phyloP scores from a whole-genome alignment of 2,113 vertebrate genomes.

The Suncus etruscus region DNA sequence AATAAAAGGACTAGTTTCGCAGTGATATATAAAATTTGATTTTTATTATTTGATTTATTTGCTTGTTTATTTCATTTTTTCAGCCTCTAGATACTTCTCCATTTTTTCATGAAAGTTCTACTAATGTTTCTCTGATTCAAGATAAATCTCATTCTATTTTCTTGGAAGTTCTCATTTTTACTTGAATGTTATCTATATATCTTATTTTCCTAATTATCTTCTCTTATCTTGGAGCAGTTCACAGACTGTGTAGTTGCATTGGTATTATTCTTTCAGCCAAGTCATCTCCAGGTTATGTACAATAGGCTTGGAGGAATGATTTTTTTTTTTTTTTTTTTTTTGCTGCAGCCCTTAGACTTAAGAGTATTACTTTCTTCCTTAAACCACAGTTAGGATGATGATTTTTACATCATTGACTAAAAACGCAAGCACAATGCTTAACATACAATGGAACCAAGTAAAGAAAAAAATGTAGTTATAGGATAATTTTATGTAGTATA shows the following conservation, averaged over 20 bases:
- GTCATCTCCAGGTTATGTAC: not conserved
- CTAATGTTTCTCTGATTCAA: not conserved
- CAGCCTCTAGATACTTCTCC: not conserved
- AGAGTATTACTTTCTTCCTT: not conserved
- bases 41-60: not conserved
- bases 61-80: not conserved
- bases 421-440: not conserved
- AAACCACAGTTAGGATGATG: fast-evolving
- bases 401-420: not conserved
- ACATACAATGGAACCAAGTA: not conserved
- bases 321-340: not conserved
- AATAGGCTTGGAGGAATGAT: not conserved
- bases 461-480: not conserved
- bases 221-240: not conserved
- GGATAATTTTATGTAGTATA: constrained; percentile 17
- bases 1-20: constrained; percentile 31
- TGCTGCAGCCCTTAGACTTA: not conserved
- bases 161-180: constrained; percentile 26
- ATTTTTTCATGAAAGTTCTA: not conserved
- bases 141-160: not conserved
- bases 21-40: constrained; percentile 5
- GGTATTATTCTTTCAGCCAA: not conserved
- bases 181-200: not conserved
- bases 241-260: not conserved
- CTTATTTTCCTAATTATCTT: not conserved